Base-by-base conservation (phyloP, 2,797 vertebrate species). In the Cirrhinus mrigala region DNA sequence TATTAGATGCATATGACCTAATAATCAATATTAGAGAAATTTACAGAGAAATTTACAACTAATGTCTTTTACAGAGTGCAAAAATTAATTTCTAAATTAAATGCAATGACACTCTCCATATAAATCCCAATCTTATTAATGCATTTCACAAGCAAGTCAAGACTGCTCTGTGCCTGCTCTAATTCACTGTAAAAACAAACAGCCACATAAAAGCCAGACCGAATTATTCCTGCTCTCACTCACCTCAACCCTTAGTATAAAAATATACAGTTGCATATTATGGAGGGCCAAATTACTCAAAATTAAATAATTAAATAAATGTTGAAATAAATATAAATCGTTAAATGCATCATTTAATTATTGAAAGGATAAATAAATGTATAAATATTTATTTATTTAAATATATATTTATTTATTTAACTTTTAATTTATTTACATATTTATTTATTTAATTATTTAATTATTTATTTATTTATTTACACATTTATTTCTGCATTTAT, bases 251-350 rank as follows among this genome's bases (percentile, higher is more conserved):
- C n/a, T 66, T 66, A 64, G 9, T n/a, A 24, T 40, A 10, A 69
- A 69, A 70, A 22, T 37, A 68, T 37, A 68, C 16, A 18, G 66
- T 68, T 68, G 66, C n/a, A n/a, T n/a, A n/a, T n/a, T n/a, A n/a
- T n/a, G n/a, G n/a, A n/a, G n/a, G n/a, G n/a, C n/a, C n/a, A n/a
- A n/a, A n/a, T n/a, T n/a, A n/a, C n/a, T n/a, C n/a, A n/a, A n/a
- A n/a, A n/a, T n/a, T n/a, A n/a, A n/a, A n/a, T n/a, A n/a, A n/a
- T n/a, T n/a, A n/a, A n/a, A n/a, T n/a, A n/a, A n/a, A n/a, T n/a
- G n/a, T n/a, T n/a, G n/a, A n/a, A n/a, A n/a, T n/a, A n/a, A n/a
- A n/a, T n/a, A n/a, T n/a, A n/a, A n/a, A n/a, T n/a, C n/a, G n/a
- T n/a, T n/a, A n/a, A n/a, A n/a, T n/a, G n/a, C n/a, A n/a, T n/a